These are phyloP conservation scores for Chaetops frenatus DNA, from an alignment of 2,113 vertebrate genomes.

Conservation along the genomic window DNA sequence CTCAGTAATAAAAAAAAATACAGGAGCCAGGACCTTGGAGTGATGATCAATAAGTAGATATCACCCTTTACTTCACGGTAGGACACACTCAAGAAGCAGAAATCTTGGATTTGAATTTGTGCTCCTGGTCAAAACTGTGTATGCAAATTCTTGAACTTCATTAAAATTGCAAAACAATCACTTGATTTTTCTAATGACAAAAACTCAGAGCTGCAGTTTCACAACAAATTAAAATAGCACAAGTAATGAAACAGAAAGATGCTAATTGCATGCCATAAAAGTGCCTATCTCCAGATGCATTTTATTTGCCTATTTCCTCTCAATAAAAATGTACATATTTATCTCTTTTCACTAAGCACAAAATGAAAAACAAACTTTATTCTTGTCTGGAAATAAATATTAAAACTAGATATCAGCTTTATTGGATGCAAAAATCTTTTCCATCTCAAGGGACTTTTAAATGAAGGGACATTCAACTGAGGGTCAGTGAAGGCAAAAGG, in stretches of 20 bases:
- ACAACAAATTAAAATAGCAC: neutral
- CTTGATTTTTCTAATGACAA: neutral
- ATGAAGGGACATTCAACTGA: neutral
- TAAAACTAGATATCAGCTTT: neutral
- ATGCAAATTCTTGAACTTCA: neutral
- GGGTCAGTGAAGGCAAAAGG: neutral
- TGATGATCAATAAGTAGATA: neutral
- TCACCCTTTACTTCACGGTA: neutral
- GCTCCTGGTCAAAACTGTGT: neutral
- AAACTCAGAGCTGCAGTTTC: neutral
- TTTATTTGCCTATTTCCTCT: neutral
- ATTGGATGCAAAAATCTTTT: neutral
- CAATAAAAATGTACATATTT: neutral
- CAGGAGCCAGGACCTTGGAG: neutral
- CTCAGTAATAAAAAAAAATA: neutral
- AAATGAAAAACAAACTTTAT: neutral
- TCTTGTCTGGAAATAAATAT: neutral
- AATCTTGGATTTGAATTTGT: neutral
- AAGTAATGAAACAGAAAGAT: constrained; percentile 32
- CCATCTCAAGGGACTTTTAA: neutral
- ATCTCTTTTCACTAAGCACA: neutral
- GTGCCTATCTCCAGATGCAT: neutral
- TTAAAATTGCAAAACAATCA: constrained; percentile 15
- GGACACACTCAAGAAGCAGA: neutral
- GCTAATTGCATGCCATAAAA: neutral